Evolutionary conservation across 2,888 invertebrate species (phyloP), one percentile per base, ranked within the genome.

Genomic region (Choreutis nemorana): DNA sequence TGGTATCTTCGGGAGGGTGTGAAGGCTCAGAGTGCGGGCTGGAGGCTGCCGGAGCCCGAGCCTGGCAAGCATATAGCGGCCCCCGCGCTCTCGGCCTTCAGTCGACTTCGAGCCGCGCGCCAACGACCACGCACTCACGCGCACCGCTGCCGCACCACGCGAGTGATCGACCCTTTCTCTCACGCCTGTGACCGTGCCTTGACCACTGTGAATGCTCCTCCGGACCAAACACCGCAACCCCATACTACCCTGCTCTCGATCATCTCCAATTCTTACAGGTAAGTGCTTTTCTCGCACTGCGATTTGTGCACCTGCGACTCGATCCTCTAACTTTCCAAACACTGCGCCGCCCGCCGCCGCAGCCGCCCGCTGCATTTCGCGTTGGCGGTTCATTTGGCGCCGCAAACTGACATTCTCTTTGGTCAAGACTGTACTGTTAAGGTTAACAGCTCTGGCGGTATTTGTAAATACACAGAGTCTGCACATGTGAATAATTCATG

Each of bases 51-150:
- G n/a, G n/a, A n/a, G n/a, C n/a, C n/a, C n/a, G n/a, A n/a, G n/a
- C n/a, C n/a, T n/a, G 55, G 55, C 56, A 45, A 39, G 37, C 72
- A 72, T 71, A 75, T 59, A 67, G 55, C 54, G 60, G 63, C 65
- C 71, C 72, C 73, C 75, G 68, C 72, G 54, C 59, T 59, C 72
- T 65, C 75, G 68, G 73, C 77, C 71, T 75, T 68, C 68, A 77
- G 77, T 77, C 45, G 55, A 55, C 57, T 50, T 61, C 51, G 59
- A 64, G 70, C 60, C 55, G 59, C 57, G 63, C 65, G 57, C 52
- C 50, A 62, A 67, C 59, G 57, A 61, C 61, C 63, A 67, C 73
- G 67, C 53, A 55, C 57, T 56, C 53, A 63, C 62, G 58, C 67
- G 67, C 62, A 61, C 58, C 66, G 63, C 63, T 67, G 59, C 51